A percentile compares a stretch with the other conserved stretches of the same genome.
Conservation (phyloP, 2,888 invertebrate species). For the Lacanobia oleracea region DNA sequence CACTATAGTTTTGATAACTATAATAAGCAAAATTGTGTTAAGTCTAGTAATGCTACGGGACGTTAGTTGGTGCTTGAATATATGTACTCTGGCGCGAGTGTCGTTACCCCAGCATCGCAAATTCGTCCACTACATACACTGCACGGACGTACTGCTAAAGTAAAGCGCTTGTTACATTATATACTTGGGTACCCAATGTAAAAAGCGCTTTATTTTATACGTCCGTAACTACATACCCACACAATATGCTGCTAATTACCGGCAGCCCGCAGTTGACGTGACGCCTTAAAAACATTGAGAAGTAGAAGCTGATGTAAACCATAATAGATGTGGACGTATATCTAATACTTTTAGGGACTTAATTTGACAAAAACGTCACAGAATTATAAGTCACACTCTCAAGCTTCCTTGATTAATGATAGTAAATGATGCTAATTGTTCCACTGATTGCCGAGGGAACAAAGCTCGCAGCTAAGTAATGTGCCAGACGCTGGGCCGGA, state of each 20-base stretch:
- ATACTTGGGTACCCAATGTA: too few species aligned
- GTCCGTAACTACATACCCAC: not conserved
- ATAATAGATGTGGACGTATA: not conserved
- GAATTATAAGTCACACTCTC: slow-evolving; percentile 38
- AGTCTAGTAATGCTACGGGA: slow-evolving; percentile 1
- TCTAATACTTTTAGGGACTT: slow-evolving; percentile 9
- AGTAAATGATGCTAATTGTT: slow-evolving; percentile 62
- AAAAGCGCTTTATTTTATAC: not conserved
- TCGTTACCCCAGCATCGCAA: not conserved
- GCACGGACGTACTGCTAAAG: not conserved
- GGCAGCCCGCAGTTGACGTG: not conserved
- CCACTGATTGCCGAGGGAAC: slow-evolving; percentile 49
- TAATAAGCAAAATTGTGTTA: slow-evolving; percentile 30
- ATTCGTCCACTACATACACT: not conserved
- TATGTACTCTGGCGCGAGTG: slow-evolving; percentile 4
- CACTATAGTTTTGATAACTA: not conserved
- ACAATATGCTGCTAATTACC: slow-evolving; percentile 12
- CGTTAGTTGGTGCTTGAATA: not conserved
- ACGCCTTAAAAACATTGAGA: not conserved
- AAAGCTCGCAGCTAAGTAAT: slow-evolving; percentile 55
- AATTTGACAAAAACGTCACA: slow-evolving; percentile 33
- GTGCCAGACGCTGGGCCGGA: slow-evolving; percentile 37
- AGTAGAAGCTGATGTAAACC: slow-evolving; percentile 1
- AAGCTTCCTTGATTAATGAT: slow-evolving; percentile 55
- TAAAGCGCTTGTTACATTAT: too few species aligned